Evolutionary conservation across 2,888 invertebrate species (phyloP).

Genomic region (Gerris lacustris): DNA sequence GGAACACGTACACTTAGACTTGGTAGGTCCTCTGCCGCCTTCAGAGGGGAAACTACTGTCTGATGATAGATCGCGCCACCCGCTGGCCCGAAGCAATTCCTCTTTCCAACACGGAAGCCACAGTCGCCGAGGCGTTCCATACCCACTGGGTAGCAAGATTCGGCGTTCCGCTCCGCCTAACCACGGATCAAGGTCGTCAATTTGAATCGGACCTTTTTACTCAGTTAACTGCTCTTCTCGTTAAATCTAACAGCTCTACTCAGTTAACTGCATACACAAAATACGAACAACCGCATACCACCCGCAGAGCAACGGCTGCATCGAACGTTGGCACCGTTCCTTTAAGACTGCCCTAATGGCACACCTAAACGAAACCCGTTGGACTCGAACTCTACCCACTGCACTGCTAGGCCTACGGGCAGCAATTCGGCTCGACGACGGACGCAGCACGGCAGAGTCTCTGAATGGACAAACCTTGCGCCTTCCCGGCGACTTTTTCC

Average conservation of each 20-base stretch:
- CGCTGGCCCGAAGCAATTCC: constrained; percentile 36
- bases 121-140: constrained; percentile 25
- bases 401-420: constrained; percentile 20
- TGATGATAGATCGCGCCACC: constrained; percentile 34
- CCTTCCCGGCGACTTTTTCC: no score
- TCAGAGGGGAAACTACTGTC: constrained; percentile 29
- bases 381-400: constrained; percentile 13
- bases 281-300: constrained; percentile 17
- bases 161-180: background rate
- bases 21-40: constrained; percentile 28
- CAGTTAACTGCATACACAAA: background rate
- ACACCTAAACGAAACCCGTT: constrained; percentile 8
- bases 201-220: no score
- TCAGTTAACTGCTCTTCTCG: constrained; percentile 8
- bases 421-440: constrained; percentile 11
- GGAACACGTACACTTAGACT: constrained; percentile 32
- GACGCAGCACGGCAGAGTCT: background rate
- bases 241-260: background rate
- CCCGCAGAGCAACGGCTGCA: constrained; percentile 19
- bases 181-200: no score
- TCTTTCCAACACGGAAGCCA: constrained; percentile 34
- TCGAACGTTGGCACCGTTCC: constrained; percentile 19
- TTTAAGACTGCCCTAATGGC: constrained; percentile 20
- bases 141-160: constrained; percentile 10
- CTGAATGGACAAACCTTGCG: no score